Percentiles rank a stretch among this genome's conserved stretches.
Conservation (phyloP, 2,888 invertebrate genomes). For the Calliopum simillimum region DNA sequence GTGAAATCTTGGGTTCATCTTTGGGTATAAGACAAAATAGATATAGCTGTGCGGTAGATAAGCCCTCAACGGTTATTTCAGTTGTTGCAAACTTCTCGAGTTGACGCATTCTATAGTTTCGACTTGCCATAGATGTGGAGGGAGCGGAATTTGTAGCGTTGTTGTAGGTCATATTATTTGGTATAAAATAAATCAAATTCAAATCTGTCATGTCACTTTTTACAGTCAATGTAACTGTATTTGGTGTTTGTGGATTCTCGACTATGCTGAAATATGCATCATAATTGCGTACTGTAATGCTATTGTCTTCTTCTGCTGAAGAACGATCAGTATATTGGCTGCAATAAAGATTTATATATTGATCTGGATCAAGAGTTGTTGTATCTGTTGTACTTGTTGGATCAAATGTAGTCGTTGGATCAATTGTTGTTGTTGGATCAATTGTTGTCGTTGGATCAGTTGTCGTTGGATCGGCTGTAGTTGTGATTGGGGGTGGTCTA, state of each 20-base stretch:
- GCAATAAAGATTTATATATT: not conserved
- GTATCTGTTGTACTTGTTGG: constrained; percentile 2
- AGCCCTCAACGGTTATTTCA: constrained; percentile 13
- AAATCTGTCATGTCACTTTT: constrained; percentile 1
- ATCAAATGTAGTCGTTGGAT: constrained; percentile 3
- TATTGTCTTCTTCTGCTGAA: not conserved
- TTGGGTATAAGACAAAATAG: constrained; percentile 52
- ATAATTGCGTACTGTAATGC: not conserved
- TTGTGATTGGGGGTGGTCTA: not conserved
- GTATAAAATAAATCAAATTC: constrained; percentile 27
- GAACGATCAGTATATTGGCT: not conserved
- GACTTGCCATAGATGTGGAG: too few species aligned
- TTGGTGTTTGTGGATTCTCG: not conserved
- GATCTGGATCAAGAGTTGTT: not conserved
- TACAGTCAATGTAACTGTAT: constrained; percentile 17
- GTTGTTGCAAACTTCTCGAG: not conserved
- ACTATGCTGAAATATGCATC: constrained; percentile 33
- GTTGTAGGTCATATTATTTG: not conserved
- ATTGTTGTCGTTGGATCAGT: not conserved
- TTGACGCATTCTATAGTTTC: not conserved
- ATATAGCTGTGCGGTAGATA: constrained; percentile 46
- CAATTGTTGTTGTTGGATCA: not conserved
- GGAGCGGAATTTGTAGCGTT: not conserved
- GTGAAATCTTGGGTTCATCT: constrained; percentile 41
- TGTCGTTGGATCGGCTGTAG: not conserved